Evolutionary conservation across 2,888 invertebrate species (phyloP), one percentile per base, ranked within the genome.

Genomic region (Hirtodrosophila trivittata): DNA sequence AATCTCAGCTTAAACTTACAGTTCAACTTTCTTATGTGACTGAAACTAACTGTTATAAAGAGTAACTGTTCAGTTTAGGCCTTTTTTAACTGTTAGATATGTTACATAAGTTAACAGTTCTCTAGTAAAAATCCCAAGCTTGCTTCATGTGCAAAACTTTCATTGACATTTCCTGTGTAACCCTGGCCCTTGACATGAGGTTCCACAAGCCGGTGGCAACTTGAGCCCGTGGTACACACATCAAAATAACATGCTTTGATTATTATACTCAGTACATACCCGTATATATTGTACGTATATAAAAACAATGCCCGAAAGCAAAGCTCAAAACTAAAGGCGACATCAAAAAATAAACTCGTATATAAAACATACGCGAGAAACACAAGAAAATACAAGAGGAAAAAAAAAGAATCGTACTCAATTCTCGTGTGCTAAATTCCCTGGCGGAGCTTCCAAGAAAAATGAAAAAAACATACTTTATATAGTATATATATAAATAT

Each of bases 381-480:
- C 28, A 52, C 12, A 45, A 57, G 13, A 52, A 47, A 33, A 33
- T 28, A 46, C 9, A 41, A 21, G 10, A 12, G 10, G 30, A 8
- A n/a, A 2, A 28, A 37, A 13, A 59, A 62, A 57, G 66, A 67
- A 57, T 50, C 35, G 42, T 42, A 38, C 43, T 58, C 49, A 56
- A 51, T 71, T 71, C 69, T 69, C 54, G 70, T 75, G 75, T 66
- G 74, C 77, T 56, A 69, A 81, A 82, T 80, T 84, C 77, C 71
- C 77, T 75, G 64, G 42, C 71, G 73, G 67, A 66, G 74, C 63
- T 86, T 84, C 82, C 73, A 55, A 75, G 80, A 82, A 85, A 69
- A 58, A 60, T 58, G 58, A 64, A 37, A 60, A 56, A 50, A 43
- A 38, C 14, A 32, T 30, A 16, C 12, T 18, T 21, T 32, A n/a